phyloP scores from a whole-genome alignment of 2,888 invertebrate species.

The Parnassius glacialis region DNA sequence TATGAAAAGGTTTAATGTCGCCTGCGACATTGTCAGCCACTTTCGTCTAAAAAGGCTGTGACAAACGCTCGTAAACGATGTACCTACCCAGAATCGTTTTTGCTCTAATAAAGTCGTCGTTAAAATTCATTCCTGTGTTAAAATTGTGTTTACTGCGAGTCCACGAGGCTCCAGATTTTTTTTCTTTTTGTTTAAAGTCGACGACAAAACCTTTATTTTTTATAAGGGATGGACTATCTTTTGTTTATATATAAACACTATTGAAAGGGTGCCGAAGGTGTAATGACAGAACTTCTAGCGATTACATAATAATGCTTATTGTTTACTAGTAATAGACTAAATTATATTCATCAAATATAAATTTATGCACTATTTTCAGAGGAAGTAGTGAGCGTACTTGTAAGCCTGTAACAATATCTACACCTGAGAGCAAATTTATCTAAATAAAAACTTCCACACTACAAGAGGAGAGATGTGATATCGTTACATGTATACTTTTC shows the following conservation, averaged over 20 bases:
- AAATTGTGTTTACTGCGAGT: constrained; percentile 29
- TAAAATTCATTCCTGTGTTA: constrained; percentile 40
- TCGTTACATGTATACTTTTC: too few relatives aligned
- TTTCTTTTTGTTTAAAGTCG: constrained; percentile 21
- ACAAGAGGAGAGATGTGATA: too few relatives aligned
- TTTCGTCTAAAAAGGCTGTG: constrained; percentile 64
- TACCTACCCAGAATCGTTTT: constrained; percentile 61
- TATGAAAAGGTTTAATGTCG: constrained; percentile 64
- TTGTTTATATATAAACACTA: constrained; percentile 48
- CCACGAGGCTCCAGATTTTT: constrained; percentile 25
- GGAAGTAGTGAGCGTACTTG: too few relatives aligned
- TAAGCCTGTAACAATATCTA: too few relatives aligned
- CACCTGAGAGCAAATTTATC: too few relatives aligned
- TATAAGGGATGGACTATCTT: constrained; percentile 62
- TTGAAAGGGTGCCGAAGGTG: constrained; percentile 46
- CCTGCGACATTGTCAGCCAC: constrained; percentile 64
- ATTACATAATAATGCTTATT: constrained; percentile 17
- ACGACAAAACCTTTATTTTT: constrained; percentile 47
- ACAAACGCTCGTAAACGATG: constrained; percentile 57
- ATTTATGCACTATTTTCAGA: too few relatives aligned
- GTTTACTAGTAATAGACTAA: too few relatives aligned
- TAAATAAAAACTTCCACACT: too few relatives aligned
- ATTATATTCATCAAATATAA: too few relatives aligned
- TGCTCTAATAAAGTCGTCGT: constrained; percentile 69
- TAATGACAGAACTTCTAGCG: constrained; percentile 10